Conservation (phyloP, 2,888 invertebrate species). For the Pachliopta kotzebuea region DNA sequence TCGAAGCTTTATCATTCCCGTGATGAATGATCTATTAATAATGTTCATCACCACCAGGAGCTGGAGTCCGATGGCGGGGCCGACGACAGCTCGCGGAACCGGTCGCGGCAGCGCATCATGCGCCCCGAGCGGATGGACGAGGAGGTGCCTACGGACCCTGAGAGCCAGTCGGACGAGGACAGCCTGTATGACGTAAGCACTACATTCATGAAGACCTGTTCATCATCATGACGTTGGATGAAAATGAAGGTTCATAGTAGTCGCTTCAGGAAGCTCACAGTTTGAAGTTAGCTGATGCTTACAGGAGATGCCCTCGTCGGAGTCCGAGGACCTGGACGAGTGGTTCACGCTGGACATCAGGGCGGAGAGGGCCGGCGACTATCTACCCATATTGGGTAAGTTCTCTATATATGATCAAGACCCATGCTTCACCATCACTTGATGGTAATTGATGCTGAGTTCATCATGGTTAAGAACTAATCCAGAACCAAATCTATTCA, state of each 20-base stretch:
- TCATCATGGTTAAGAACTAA: too few relatives aligned
- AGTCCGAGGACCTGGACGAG: conserved; percentile 61
- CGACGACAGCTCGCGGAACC: conserved; percentile 24
- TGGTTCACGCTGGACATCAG: conserved; percentile 68
- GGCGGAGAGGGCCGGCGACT: conserved; percentile 61
- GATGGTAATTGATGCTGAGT: too few relatives aligned
- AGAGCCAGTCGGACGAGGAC: conserved; percentile 50
- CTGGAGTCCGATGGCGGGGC: conserved; percentile 44
- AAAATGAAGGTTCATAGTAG: too few relatives aligned
- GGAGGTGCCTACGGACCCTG: conserved; percentile 54
- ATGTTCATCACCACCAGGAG: conserved; percentile 36
- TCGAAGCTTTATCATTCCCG: too few relatives aligned
- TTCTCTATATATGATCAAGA: neutral
- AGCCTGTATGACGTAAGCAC: conserved; percentile 61
- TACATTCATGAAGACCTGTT: neutral
- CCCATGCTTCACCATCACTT: too few relatives aligned
- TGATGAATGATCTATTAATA: neutral
- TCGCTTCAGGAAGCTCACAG: too few relatives aligned
- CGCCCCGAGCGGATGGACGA: conserved; percentile 63
- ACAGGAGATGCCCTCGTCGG: conserved; percentile 67
- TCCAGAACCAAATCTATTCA: too few relatives aligned
- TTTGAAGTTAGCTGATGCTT: too few relatives aligned
- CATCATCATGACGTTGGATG: too few relatives aligned
- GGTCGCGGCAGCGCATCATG: conserved; percentile 49
- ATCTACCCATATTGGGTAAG: conserved; percentile 62